These are phyloP conservation scores for Theristicus caerulescens DNA, from an alignment of 2,113 vertebrate species.

Conservation along the genomic window DNA sequence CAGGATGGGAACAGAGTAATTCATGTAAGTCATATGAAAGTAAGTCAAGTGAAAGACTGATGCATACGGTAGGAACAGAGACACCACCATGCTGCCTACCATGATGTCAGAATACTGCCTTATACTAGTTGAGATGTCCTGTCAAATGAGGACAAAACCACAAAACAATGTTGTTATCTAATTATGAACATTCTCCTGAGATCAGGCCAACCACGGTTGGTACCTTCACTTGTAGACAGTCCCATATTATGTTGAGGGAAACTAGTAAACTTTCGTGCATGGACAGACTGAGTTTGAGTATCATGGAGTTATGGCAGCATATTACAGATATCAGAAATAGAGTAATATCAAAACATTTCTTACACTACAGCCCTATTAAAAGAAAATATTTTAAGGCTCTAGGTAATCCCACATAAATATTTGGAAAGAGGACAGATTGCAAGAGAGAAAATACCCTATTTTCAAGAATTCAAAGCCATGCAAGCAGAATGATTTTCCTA, in stretches of 20 bases:
- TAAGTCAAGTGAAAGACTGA: not conserved
- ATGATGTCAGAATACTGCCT: not conserved
- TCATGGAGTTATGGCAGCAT: not conserved
- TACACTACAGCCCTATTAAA: not conserved
- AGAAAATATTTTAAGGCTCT: not conserved
- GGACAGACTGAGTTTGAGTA: not conserved
- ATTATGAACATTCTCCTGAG: not conserved
- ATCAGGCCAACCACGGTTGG: not conserved
- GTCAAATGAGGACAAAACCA: not conserved
- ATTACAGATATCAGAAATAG: not conserved
- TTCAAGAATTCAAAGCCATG: not conserved
- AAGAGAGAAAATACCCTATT: not conserved
- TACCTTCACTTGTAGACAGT: not conserved
- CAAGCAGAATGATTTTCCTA: not conserved
- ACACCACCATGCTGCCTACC: not conserved
- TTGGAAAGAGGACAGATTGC: not conserved
- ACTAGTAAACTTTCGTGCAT: not conserved
- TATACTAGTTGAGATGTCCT: not conserved
- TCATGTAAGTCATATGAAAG: not conserved
- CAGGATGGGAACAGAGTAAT: not conserved
- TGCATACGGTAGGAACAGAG: not conserved
- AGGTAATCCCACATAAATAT: not conserved
- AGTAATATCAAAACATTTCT: not conserved
- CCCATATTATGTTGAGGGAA: not conserved
- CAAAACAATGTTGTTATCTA: not conserved